Evolutionary conservation across 2,113 vertebrate genomes (phyloP), one percentile per base, ranked within the genome.

Genomic region (Melanerpes formicivorus): DNA sequence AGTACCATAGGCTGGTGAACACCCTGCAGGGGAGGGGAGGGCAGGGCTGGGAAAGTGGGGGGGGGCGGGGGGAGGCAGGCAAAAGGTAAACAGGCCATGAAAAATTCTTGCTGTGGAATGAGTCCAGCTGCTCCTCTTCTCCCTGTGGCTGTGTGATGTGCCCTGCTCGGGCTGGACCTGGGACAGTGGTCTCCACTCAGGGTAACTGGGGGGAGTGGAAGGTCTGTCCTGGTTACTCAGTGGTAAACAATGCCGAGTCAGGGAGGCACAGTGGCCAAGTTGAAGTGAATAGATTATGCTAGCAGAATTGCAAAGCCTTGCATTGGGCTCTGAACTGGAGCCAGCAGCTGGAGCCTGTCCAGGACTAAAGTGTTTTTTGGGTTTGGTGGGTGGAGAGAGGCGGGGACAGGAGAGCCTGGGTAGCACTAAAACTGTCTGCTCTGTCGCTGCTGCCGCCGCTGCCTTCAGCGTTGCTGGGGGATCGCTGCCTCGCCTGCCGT

Each of bases 341-440:
- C 98, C 97, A 97, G 97, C 96, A 96, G 97, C 97, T 99, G 99
- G 99, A 98, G 94, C 86, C 93, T 40, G 91, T 98, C 99, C 99
- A 99, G 98, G 93, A 96, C 94, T 96, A 96, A 97, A 97, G 97
- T 97, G 97, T 96, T 97, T 97, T 95, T 63, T 37, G 95, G 97
- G 96, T 95, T 97, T 96, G 94, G 94, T 95, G 96, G 96, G 97
- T 97, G 97, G 97, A 97, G 90, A 97, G 97, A 97, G 97, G 93
- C 83, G 97, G 98, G 97, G 97, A 97, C 88, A 92, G 96, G 91
- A 94, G 93, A 92, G 93, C 96, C 96, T 87, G 96, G 97, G 97
- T 97, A 96, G 95, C 97, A 96, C 95, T 77, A 94, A 93, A 97
- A 97, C 98, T 97, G 97, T 97, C 97, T 96, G 96, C 89, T 93